These are phyloP conservation scores for Spondyliosoma cantharus DNA, from an alignment of 2,797 vertebrate species.

Conservation along the genomic window DNA sequence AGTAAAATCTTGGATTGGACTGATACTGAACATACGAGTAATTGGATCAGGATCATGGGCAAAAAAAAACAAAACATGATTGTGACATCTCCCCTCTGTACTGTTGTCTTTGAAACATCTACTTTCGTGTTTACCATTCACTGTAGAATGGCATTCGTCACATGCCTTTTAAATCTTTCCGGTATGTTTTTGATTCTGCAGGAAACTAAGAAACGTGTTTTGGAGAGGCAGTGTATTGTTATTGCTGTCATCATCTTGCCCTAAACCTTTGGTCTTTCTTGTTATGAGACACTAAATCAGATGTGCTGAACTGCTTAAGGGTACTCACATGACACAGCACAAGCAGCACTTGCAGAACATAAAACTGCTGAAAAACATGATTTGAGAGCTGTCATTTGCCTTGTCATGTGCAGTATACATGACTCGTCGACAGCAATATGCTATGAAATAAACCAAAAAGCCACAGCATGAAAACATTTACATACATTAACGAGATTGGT, in stretches of 20 bases:
- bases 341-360: not conserved
- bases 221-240: not conserved
- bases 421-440: not conserved
- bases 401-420: not conserved
- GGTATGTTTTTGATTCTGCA: not conserved
- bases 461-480: constrained; percentile 1
- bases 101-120: not conserved
- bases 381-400: not conserved
- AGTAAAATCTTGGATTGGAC: not conserved
- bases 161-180: not conserved
- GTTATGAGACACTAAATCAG: constrained; percentile 15
- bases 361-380: not conserved
- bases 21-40: not conserved
- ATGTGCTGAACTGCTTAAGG: not conserved
- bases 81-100: not conserved
- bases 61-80: constrained; percentile 4
- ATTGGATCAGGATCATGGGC: not conserved
- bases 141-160: not conserved
- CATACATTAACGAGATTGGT: not conserved
- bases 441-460: not conserved
- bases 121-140: not conserved
- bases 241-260: constrained; percentile 5
- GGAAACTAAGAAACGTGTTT: not conserved
- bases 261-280: constrained; percentile 26
- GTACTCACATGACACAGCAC: constrained; percentile 3